phyloP scores from a whole-genome alignment of 2,113 vertebrate species.

The Leptocoma aspasia region DNA sequence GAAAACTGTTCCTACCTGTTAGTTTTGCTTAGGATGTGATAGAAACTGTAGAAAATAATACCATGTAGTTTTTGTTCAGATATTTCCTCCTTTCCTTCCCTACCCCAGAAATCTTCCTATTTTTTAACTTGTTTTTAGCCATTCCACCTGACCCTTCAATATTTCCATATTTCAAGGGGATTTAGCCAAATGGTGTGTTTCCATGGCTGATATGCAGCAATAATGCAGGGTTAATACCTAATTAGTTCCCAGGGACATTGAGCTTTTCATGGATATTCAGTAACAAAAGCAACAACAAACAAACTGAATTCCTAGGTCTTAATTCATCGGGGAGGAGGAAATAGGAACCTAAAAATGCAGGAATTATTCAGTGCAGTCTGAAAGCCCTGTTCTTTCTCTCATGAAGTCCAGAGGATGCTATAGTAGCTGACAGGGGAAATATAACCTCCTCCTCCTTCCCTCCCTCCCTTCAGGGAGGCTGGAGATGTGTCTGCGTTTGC shows the following conservation, averaged over 20 bases:
- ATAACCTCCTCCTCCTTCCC: neutral
- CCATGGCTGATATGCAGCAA: slow-evolving; percentile 50
- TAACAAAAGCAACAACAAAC: slow-evolving; percentile 71
- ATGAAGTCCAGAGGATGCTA: neutral
- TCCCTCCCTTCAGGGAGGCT: neutral
- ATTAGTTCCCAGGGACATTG: slow-evolving; percentile 69
- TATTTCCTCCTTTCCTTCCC: neutral
- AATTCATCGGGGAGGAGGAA: slow-evolving; percentile 1
- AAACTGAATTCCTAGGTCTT: slow-evolving; percentile 46
- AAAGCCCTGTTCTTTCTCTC: slow-evolving; percentile 8
- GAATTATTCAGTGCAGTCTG: neutral
- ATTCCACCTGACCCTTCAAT: slow-evolving; percentile 28
- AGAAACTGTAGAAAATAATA: neutral
- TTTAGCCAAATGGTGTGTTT: slow-evolving; percentile 42
- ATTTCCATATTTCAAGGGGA: slow-evolving; percentile 65
- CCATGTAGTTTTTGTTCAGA: neutral
- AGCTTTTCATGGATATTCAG: slow-evolving; percentile 73
- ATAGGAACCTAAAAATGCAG: slow-evolving; percentile 42
- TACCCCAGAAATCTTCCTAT: neutral
- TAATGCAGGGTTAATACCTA: slow-evolving; percentile 72
- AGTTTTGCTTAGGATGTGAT: neutral
- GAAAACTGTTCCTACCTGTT: neutral
- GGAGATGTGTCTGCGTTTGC: neutral
- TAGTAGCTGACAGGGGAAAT: slow-evolving; percentile 11
- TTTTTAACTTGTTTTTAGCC: neutral